These are phyloP conservation scores for Temnothorax unifasciatus DNA, from an alignment of 2,888 invertebrate genomes.

Conservation along the genomic window DNA sequence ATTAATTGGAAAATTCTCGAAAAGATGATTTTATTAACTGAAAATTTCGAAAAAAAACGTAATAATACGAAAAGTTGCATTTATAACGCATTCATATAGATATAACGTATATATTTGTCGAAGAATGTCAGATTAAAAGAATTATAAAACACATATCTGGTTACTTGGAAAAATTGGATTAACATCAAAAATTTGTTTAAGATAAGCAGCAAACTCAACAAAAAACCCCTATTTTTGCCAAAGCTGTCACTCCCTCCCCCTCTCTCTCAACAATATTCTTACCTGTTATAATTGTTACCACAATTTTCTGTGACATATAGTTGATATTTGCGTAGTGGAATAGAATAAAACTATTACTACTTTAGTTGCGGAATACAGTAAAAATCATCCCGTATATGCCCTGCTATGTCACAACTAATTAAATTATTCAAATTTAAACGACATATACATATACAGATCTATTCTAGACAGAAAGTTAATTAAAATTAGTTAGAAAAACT, in stretches of 20 bases:
- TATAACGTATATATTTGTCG: background rate
- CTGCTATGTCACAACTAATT: constrained; percentile 65
- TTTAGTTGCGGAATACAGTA: constrained; percentile 42
- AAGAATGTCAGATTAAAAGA: background rate
- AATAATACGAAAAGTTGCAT: background rate
- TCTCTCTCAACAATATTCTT: background rate
- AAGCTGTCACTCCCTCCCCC: background rate
- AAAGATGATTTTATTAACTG: constrained; percentile 10
- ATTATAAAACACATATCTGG: background rate
- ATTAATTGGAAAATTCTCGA: background rate
- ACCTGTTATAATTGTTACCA: background rate
- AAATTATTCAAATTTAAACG: constrained; percentile 69
- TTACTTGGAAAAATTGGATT: background rate
- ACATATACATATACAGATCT: constrained; percentile 31
- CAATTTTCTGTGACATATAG: constrained; percentile 11
- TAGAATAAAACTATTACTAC: constrained; percentile 61
- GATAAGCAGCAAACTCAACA: background rate
- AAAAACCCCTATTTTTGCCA: background rate
- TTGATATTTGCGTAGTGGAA: background rate
- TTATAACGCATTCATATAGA: background rate
- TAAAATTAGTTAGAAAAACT: background rate
- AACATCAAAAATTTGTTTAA: background rate
- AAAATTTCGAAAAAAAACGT: background rate
- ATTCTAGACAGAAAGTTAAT: background rate
- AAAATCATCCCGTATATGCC: constrained; percentile 49